These are phyloP conservation scores for Oryzias sinensis DNA, from an alignment of 2,797 vertebrate species.

Conservation along the genomic window DNA sequence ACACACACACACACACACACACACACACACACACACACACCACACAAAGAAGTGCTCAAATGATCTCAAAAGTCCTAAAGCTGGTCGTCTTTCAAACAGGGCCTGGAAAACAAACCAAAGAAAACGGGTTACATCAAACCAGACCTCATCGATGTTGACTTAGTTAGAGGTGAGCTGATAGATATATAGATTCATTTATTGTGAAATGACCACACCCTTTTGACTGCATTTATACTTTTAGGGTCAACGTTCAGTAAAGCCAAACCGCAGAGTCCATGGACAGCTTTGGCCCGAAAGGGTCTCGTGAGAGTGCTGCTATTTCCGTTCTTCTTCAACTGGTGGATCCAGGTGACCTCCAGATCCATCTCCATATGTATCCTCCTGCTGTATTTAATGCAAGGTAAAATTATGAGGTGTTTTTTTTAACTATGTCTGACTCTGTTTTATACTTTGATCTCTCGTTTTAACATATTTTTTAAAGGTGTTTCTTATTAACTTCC, in stretches of 20 bases:
- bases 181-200: background rate
- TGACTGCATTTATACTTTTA: conserved; percentile 42
- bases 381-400: conserved; percentile 92
- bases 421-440: no score
- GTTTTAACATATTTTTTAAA: no score
- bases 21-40: background rate
- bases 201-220: no score
- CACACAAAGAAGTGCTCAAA: background rate
- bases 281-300: conserved; percentile 90
- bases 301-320: conserved; percentile 93
- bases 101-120: conserved; percentile 94
- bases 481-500: no score
- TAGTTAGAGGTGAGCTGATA: conserved; percentile 89
- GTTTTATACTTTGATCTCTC: no score
- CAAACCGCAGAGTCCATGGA: conserved; percentile 96
- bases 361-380: conserved; percentile 89
- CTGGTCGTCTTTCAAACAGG: conserved; percentile 64
- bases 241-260: conserved; percentile 98
- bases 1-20: background rate
- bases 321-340: conserved; percentile 94
- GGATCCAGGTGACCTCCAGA: conserved; percentile 95
- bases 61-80: background rate
- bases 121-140: conserved; percentile 93
- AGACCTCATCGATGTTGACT: conserved; percentile 97
- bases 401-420: conserved; percentile 59